Conservation (phyloP, 2,797 vertebrate genomes). For the Tiaroga cobitis region DNA sequence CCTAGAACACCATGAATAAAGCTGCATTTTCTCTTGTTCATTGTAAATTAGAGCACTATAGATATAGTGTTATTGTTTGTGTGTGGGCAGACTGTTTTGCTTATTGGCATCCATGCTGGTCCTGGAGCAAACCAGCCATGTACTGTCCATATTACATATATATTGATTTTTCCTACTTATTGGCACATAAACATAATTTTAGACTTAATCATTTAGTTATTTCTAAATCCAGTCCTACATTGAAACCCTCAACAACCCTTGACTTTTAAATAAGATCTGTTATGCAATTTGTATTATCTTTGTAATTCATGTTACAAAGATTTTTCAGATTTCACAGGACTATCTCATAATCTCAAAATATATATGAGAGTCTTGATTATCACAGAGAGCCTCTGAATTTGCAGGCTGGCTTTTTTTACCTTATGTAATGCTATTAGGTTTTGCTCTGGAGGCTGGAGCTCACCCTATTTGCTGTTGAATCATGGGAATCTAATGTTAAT, state of each 20-base stretch:
- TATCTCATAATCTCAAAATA: conserved; percentile 61
- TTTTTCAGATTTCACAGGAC: conserved; percentile 26
- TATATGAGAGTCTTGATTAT: conserved; percentile 57
- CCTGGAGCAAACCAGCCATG: background rate
- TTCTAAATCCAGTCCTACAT: background rate
- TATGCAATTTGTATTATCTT: conserved; percentile 14
- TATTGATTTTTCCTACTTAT: background rate
- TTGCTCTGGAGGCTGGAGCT: conserved; percentile 7
- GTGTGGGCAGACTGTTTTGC: background rate
- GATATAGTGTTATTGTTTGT: background rate
- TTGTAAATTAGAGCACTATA: background rate
- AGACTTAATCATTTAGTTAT: background rate
- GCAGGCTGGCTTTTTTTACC: conserved; percentile 50
- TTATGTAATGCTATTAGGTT: conserved; percentile 65
- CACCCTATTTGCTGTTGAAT: background rate
- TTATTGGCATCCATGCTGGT: background rate
- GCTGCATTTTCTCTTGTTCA: background rate
- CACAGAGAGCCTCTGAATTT: conserved; percentile 57
- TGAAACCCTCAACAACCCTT: background rate
- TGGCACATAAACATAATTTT: background rate
- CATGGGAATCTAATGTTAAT: conserved; percentile 9
- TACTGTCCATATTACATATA: background rate
- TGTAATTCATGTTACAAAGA: conserved; percentile 41
- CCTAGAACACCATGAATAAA: background rate
- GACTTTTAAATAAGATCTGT: background rate